Percentiles rank a stretch among this genome's conserved stretches.
These are phyloP conservation scores for Dascillus cervinus DNA, from an alignment of 2,888 invertebrate genomes.

Conservation along the genomic window DNA sequence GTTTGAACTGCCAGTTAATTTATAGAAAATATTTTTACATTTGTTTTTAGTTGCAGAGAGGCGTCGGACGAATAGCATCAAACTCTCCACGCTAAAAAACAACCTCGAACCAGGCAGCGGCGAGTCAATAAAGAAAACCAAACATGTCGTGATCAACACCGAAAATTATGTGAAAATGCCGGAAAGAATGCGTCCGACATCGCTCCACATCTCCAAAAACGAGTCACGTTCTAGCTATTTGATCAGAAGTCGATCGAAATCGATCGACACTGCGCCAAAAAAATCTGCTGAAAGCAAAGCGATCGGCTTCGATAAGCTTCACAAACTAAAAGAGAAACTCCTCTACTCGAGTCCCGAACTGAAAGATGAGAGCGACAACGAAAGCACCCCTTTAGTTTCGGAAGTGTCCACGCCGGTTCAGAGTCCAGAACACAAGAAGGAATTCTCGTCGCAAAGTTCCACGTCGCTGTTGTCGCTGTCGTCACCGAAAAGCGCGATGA, in stretches of 20 bases:
- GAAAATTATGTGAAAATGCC: conserved; percentile 25
- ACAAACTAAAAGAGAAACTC: conserved; percentile 37
- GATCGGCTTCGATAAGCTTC: conserved; percentile 32
- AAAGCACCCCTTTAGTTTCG: conserved; percentile 60
- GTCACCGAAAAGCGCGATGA: conserved; percentile 1
- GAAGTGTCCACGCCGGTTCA: conserved; percentile 31
- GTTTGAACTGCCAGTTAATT: too few relatives aligned
- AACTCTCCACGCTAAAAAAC: conserved; percentile 23
- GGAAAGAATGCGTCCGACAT: conserved; percentile 27
- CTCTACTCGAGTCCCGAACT: conserved; percentile 36
- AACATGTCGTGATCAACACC: conserved; percentile 34
- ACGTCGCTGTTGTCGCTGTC: conserved; percentile 27
- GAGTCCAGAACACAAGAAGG: conserved; percentile 24
- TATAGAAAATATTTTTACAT: too few relatives aligned
- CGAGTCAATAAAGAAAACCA: conserved; percentile 24
- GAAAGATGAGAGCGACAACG: conserved; percentile 50
- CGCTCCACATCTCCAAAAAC: conserved; percentile 27
- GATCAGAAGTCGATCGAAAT: conserved; percentile 31
- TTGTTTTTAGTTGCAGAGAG: conserved; percentile 30
- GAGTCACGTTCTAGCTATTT: conserved; percentile 22
- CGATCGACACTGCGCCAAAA: conserved; percentile 30
- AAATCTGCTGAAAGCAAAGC: conserved; percentile 23
- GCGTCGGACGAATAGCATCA: conserved; percentile 24
- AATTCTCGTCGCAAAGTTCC: conserved; percentile 22
- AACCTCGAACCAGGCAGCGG: conserved; percentile 9